These are phyloP conservation scores for Carcina quercana DNA, from an alignment of 2,888 invertebrate genomes.

Conservation along the genomic window DNA sequence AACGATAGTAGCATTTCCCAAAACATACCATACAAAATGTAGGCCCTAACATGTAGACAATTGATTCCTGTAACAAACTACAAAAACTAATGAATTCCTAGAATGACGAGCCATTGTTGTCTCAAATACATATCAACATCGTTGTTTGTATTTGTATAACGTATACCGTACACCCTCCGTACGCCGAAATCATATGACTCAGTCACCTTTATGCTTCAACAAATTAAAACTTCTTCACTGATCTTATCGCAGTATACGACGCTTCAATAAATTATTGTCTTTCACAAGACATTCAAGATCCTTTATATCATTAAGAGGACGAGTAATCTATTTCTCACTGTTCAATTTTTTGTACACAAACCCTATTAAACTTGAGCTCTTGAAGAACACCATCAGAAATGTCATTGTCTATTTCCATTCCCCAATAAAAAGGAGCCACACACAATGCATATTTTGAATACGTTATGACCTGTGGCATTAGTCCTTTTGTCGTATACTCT, in stretches of 20 bases:
- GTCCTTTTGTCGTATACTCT: conserved; percentile 33
- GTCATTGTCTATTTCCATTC: conserved; percentile 50
- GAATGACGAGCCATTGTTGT: too few relatives aligned
- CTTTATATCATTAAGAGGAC: conserved; percentile 32
- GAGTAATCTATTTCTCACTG: conserved; percentile 30
- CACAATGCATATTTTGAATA: conserved; percentile 69
- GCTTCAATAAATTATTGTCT: conserved; percentile 52
- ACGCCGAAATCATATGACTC: too few relatives aligned
- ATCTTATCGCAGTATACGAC: conserved; percentile 61
- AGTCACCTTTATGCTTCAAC: not conserved
- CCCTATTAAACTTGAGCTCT: conserved; percentile 27
- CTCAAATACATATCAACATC: too few relatives aligned
- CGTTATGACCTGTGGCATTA: conserved; percentile 56
- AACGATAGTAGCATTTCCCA: too few relatives aligned
- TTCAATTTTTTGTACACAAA: conserved; percentile 28
- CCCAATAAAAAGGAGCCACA: conserved; percentile 41
- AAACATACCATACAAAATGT: too few relatives aligned
- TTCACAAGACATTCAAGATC: conserved; percentile 24
- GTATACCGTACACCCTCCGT: too few relatives aligned
- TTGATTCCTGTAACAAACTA: too few relatives aligned
- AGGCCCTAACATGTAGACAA: too few relatives aligned
- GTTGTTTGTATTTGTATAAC: too few relatives aligned
- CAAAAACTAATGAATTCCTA: too few relatives aligned
- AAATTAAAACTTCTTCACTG: conserved; percentile 26
- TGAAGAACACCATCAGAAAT: conserved; percentile 34